Percentiles rank a stretch among this genome's conserved stretches.
Conservation (phyloP, 2,113 vertebrate species). For the Noturus placidus region DNA sequence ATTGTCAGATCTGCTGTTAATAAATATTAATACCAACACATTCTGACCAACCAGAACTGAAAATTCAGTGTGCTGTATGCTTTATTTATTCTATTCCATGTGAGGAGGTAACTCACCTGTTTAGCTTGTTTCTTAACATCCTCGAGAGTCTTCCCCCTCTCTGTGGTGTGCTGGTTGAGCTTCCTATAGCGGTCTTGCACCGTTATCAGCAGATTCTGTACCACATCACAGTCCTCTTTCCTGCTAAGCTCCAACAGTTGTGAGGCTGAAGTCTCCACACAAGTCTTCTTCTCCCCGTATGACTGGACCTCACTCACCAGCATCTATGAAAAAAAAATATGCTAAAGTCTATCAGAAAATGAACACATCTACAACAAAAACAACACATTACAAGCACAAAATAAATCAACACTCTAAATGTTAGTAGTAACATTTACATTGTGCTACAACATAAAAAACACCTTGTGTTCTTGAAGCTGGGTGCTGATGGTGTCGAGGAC, state of each 20-base stretch:
- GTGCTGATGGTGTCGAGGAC: conserved; percentile 73
- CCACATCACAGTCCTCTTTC: conserved; percentile 75
- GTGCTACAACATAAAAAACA: conserved; percentile 28
- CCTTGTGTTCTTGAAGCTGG: conserved; percentile 84
- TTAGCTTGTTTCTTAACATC: conserved; percentile 76
- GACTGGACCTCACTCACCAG: conserved; percentile 71
- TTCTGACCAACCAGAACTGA: background rate
- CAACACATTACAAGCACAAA: background rate
- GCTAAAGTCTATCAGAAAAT: background rate
- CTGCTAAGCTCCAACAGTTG: conserved; percentile 72
- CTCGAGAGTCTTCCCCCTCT: conserved; percentile 73
- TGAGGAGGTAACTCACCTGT: conserved; percentile 66
- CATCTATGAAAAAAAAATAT: conserved; percentile 57
- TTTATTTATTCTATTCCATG: background rate
- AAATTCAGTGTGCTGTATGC: background rate
- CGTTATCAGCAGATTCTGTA: conserved; percentile 74
- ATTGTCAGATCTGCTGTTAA: background rate
- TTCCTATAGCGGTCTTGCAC: conserved; percentile 75
- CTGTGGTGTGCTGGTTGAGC: conserved; percentile 66
- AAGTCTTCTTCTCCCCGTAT: conserved; percentile 69
- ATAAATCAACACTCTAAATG: background rate
- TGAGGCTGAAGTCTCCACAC: conserved; percentile 67
- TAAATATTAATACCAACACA: background rate
- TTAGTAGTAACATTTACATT: background rate
- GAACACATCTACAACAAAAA: background rate